Evolutionary conservation across 2,888 invertebrate genomes (phyloP).

Genomic region (Aporophyla nigra): DNA sequence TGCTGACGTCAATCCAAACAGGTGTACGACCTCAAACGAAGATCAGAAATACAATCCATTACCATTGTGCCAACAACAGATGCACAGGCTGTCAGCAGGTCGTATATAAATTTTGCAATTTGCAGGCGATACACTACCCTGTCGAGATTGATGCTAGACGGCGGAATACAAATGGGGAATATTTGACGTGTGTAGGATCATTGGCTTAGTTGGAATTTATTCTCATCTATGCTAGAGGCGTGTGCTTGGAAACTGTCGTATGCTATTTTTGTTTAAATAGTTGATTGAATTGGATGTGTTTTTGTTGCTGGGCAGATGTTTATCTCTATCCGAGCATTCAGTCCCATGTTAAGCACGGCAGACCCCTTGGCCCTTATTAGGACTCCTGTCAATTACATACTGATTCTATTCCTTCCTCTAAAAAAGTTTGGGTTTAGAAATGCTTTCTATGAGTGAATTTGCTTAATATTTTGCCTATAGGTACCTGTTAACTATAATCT

Average conservation of each 20-base stretch:
- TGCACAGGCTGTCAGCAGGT: conserved; percentile 25
- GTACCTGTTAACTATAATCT: neutral
- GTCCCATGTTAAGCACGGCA: neutral
- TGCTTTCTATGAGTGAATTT: neutral
- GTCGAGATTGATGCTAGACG: conserved; percentile 15
- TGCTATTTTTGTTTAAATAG: neutral
- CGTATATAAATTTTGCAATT: conserved; percentile 45
- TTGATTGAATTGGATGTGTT: no score
- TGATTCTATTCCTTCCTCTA: neutral
- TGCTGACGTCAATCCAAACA: conserved; percentile 47
- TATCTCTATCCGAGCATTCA: neutral
- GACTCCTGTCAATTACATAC: neutral
- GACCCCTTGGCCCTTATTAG: neutral
- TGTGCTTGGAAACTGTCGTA: neutral
- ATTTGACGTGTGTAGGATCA: conserved; percentile 1
- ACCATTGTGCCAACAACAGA: conserved; percentile 33
- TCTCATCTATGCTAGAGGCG: neutral
- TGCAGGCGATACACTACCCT: conserved; percentile 19
- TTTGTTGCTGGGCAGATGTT: neutral
- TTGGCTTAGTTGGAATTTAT: conserved; percentile 12
- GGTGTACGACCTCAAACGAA: conserved; percentile 36
- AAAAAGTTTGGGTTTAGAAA: neutral
- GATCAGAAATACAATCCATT: conserved; percentile 55
- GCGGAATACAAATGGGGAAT: conserved; percentile 26
- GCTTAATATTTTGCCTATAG: neutral